Base-by-base conservation (phyloP, 2,797 vertebrate genomes). In the Thalassophryne amazonica region DNA sequence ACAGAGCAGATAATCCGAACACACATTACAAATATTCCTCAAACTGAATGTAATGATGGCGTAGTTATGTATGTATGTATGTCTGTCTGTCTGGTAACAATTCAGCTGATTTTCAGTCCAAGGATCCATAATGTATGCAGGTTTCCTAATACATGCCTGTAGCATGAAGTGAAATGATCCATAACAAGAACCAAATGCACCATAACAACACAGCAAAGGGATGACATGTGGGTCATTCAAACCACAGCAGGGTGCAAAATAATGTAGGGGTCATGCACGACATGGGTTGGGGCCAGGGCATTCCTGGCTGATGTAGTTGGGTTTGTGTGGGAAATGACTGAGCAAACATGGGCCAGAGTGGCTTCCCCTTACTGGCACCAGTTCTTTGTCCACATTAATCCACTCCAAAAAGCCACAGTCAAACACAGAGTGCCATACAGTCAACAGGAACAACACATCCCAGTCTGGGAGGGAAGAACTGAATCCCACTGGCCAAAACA, bases 281-380 rank as follows among this genome's bases (percentile, higher is more conserved):
- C 83, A 81, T 54, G 4, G 33, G 30, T 53, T 71, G 66, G 60
- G 74, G 68, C 74, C 62, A 53, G 24, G 60, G 67, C 73, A 78
- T 81, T 86, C 77, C 63, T 59, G 71, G 49, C 62, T 82, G 73
- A 84, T 61, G 60, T 54, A 63, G 70, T 59, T 76, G 73, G 63
- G 63, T 75, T 78, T 77, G 83, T 84, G 77, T 86, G 86, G 82
- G 87, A 86, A 88, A 81, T 70, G 65, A 80, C 78, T 83, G 72
- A 84, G 76, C 75, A 89, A 87, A 90, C 86, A 86, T 76, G 65
- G 78, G 60, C 70, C 79, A 72, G 65, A 76, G 57, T 68, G 59
- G 80, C 78, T 84, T 89, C 85, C 83, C 83, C 79, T 80, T 58
- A 51, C 82, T 88, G 83, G 88, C 88, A 90, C 84, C 87, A 84